Percentiles rank a stretch among this genome's conserved stretches.
Evolutionary conservation across 2,113 vertebrate species (phyloP).

Genomic region (rat (Rattus norvegicus)): GRCr8 NC_086022.1:126200001-126200500

Average conservation of each 20-base stretch:
- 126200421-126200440: not conserved
- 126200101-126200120: not conserved
- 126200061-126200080: not conserved
- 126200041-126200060: not conserved
- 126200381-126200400: not conserved
- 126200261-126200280: not conserved
- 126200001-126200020: too few species aligned
- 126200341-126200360: not conserved
- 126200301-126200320: not conserved
- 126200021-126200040: not conserved
- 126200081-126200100: not conserved
- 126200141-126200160: not conserved
- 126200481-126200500: too few species aligned
- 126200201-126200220: not conserved
- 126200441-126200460: too few species aligned
- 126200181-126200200: not conserved
- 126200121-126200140: not conserved
- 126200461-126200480: too few species aligned
- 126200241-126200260: not conserved
- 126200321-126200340: not conserved
- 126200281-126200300: not conserved
- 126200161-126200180: not conserved
- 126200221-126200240: not conserved
- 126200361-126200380: not conserved
- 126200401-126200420: not conserved